phyloP scores from a whole-genome alignment of 2,113 vertebrate genomes.

The Callocephalon fimbriatum region DNA sequence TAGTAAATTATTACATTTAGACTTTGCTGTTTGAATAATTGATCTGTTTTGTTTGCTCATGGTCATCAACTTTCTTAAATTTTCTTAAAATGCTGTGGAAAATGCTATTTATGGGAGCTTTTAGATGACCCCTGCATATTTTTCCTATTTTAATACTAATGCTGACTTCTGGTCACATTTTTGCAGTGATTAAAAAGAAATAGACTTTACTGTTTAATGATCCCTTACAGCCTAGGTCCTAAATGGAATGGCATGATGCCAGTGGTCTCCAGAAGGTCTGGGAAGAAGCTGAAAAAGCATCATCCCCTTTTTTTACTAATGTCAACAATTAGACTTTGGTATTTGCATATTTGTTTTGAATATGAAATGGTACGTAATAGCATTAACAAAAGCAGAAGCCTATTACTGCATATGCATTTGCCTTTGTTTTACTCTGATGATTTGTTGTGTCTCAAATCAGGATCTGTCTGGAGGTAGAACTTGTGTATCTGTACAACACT shows the following conservation, averaged over 20 bases:
- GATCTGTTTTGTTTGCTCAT: not conserved
- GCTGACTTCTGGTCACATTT: not conserved
- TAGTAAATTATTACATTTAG: not conserved
- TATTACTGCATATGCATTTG: not conserved
- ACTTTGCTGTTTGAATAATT: constrained; percentile 9
- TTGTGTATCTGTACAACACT: not conserved
- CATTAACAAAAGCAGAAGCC: not conserved
- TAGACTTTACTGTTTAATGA: not conserved
- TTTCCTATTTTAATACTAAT: not conserved
- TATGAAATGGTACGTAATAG: not conserved
- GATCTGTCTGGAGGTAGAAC: not conserved
- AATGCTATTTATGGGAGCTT: not conserved
- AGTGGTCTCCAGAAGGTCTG: not conserved
- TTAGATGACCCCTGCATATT: not conserved
- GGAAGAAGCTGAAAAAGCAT: not conserved
- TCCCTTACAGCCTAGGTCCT: not conserved
- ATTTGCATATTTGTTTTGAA: not conserved
- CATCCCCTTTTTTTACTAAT: not conserved
- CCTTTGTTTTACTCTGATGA: not conserved
- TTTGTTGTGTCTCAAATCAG: not conserved
- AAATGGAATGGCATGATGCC: not conserved
- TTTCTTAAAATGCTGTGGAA: not conserved
- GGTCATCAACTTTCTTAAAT: not conserved
- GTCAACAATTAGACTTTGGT: not conserved
- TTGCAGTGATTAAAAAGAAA: not conserved